These are phyloP conservation scores for Decapterus maruadsi DNA, from an alignment of 2,797 vertebrate genomes.

Conservation along the genomic window DNA sequence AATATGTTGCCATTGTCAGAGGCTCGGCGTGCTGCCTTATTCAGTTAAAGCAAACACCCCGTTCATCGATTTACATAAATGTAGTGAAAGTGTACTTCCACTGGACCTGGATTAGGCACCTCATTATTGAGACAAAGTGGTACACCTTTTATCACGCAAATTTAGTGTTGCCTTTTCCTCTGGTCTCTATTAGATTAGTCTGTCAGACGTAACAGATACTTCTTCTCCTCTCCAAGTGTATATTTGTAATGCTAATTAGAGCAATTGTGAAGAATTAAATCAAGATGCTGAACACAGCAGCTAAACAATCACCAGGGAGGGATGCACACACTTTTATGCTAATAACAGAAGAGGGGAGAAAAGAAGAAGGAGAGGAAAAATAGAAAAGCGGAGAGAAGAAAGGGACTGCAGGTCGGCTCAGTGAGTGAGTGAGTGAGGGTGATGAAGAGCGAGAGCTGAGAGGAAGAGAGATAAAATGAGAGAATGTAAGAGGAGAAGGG, in stretches of 20 bases:
- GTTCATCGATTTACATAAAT: slow-evolving; percentile 44
- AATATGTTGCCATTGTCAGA: slow-evolving; percentile 29
- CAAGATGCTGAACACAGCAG: slow-evolving; percentile 77
- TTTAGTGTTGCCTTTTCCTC: slow-evolving; percentile 37
- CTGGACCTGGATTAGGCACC: slow-evolving; percentile 25
- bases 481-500: slow-evolving; percentile 49
- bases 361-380: slow-evolving; percentile 17
- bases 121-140: slow-evolving; percentile 42
- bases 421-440: slow-evolving; percentile 29
- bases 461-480: slow-evolving; percentile 58
- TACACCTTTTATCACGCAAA: slow-evolving; percentile 54
- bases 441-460: slow-evolving; percentile 47
- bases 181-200: slow-evolving; percentile 62
- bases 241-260: slow-evolving; percentile 82
- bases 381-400: slow-evolving; percentile 32
- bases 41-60: slow-evolving; percentile 31
- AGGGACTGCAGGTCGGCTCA: slow-evolving; percentile 35
- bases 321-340: slow-evolving; percentile 76
- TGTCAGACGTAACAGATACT: slow-evolving; percentile 69
- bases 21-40: slow-evolving; percentile 10
- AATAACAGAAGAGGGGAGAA: slow-evolving; percentile 51
- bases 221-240: slow-evolving; percentile 67
- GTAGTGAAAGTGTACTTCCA: slow-evolving; percentile 32
- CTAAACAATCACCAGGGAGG: slow-evolving; percentile 80
- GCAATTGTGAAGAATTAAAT: slow-evolving; percentile 77